Evolutionary conservation across 2,797 vertebrate species (phyloP).

Genomic region (Danionella dracula): DNA sequence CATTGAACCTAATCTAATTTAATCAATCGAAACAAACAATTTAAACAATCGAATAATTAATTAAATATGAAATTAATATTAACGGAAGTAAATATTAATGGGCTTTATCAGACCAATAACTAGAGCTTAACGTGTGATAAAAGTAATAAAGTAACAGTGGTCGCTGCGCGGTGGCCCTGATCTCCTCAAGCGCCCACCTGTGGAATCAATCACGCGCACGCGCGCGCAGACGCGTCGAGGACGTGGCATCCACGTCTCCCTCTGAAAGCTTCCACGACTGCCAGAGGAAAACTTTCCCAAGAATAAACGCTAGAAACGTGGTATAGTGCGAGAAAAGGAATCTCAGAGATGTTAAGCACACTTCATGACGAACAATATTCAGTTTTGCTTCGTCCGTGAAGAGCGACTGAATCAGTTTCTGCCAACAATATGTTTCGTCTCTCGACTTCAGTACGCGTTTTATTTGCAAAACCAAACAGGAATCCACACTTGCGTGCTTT

Average conservation of each 20-base stretch:
- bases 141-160: background rate
- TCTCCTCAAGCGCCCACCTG: slow-evolving; percentile 35
- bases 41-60: too few species aligned
- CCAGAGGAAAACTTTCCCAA: slow-evolving; percentile 11
- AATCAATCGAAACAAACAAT: too few species aligned
- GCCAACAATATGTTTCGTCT: background rate
- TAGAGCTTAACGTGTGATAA: background rate
- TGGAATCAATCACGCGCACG: slow-evolving; percentile 37
- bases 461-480: background rate
- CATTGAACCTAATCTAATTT: too few species aligned
- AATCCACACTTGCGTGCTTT: background rate
- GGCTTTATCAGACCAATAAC: too few species aligned
- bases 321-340: background rate
- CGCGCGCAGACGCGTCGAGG: slow-evolving; percentile 37
- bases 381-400: background rate
- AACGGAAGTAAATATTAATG: too few species aligned
- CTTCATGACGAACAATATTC: too few species aligned
- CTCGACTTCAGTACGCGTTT: background rate
- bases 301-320: background rate
- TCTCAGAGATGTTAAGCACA: too few species aligned
- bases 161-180: background rate
- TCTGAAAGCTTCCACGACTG: background rate
- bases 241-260: slow-evolving; percentile 51
- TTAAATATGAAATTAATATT: too few species aligned
- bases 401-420: background rate